Conservation (phyloP, 2,888 invertebrate species). For the Artemia sinica region DNA sequence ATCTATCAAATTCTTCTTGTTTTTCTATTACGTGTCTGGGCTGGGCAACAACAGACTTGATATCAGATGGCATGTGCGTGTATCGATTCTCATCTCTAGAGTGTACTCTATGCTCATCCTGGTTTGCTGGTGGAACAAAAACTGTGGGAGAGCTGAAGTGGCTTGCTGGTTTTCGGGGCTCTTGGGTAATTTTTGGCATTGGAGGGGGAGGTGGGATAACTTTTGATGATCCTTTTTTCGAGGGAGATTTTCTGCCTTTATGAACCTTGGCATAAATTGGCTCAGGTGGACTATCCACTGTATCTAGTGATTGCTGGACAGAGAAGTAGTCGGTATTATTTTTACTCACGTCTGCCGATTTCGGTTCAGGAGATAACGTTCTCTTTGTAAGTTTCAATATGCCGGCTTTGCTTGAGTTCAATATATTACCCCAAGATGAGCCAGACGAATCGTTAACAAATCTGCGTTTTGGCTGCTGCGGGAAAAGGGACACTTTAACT, state of each 20-base stretch:
- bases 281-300: not conserved
- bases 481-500: not conserved
- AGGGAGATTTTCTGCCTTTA: not conserved
- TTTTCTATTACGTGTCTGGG: not conserved
- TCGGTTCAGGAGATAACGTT: not conserved
- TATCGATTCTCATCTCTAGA: not conserved
- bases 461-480: not conserved
- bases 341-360: not conserved
- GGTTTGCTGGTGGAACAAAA: not conserved
- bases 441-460: not conserved
- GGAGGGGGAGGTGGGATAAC: constrained; percentile 5
- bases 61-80: not conserved
- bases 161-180: not conserved
- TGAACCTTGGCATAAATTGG: constrained; percentile 2
- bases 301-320: not conserved
- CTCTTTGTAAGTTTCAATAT: not conserved
- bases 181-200: not conserved
- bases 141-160: not conserved
- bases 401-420: not conserved
- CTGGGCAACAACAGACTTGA: not conserved
- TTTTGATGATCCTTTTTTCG: not conserved
- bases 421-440: constrained; percentile 6
- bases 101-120: not conserved
- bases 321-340: not conserved
- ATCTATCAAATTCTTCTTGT: not conserved